Conservation (phyloP, 2,113 vertebrate species). For the Camelus bactrianus region DNA sequence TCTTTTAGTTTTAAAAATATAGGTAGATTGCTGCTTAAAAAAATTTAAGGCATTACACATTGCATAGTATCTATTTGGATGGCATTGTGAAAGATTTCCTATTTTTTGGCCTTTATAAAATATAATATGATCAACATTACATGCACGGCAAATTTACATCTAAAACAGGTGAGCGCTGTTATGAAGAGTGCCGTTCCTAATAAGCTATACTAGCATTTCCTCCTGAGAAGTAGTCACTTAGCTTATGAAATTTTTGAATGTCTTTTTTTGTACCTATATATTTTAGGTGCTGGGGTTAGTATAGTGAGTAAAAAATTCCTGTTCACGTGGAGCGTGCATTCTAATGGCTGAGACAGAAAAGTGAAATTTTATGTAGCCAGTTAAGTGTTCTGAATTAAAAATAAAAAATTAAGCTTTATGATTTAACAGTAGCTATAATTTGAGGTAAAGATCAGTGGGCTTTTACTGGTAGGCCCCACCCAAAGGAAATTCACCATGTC, state of each 20-base stretch:
- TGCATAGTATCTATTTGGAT: not conserved
- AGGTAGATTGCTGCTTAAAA: not conserved
- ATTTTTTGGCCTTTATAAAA: not conserved
- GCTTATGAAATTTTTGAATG: not conserved
- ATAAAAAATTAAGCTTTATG: slow-evolving; percentile 25
- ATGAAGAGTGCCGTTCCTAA: not conserved
- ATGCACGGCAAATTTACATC: not conserved
- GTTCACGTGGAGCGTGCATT: not conserved
- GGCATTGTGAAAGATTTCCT: not conserved
- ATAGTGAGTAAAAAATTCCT: not conserved
- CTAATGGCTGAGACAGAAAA: not conserved
- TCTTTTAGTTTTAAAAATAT: not conserved
- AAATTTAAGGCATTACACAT: not conserved
- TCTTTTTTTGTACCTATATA: not conserved
- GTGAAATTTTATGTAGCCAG: not conserved
- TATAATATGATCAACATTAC: not conserved
- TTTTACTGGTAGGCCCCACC: not conserved
- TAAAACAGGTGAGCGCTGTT: not conserved
- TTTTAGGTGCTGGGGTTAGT: not conserved
- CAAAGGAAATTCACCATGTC: not conserved
- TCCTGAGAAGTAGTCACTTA: not conserved
- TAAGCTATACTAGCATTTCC: not conserved
- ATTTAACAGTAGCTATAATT: slow-evolving; percentile 16
- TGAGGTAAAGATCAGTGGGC: not conserved
- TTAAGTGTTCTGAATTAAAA: slow-evolving; percentile 26